Percentiles rank a stretch among this genome's conserved stretches.
Conservation (phyloP, 2,888 invertebrate genomes). For the Habroteleia sp. region DNA sequence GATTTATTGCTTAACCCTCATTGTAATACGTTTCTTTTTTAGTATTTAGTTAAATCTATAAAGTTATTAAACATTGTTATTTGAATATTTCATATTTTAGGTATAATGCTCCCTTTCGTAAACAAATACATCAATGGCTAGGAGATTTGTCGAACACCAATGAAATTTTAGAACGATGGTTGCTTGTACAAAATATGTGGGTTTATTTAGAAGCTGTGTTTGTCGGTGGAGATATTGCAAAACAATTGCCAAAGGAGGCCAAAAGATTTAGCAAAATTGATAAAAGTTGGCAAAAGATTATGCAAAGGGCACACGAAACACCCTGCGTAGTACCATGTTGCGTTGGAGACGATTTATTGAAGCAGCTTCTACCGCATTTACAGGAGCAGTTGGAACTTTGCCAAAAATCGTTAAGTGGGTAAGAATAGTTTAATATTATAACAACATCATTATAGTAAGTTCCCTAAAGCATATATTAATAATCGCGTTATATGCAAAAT, state of each 20-base stretch:
- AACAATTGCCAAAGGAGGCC: slow-evolving; percentile 96
- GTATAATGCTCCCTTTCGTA: slow-evolving; percentile 97
- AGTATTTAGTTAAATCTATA: too few relatives aligned
- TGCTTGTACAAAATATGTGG: slow-evolving; percentile 98
- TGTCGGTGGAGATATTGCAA: slow-evolving; percentile 99
- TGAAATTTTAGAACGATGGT: slow-evolving; percentile 97
- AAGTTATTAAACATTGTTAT: background rate
- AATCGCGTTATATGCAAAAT: too few relatives aligned
- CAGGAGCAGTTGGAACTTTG: slow-evolving; percentile 98
- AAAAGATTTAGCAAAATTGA: slow-evolving; percentile 98
- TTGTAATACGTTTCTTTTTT: too few relatives aligned
- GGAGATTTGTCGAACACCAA: slow-evolving; percentile 96
- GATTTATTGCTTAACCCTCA: too few relatives aligned
- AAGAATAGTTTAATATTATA: slow-evolving; percentile 49
- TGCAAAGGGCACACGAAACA: slow-evolving; percentile 97
- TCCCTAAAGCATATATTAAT: too few relatives aligned
- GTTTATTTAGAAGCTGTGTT: slow-evolving; percentile 98
- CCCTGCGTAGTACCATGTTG: slow-evolving; percentile 98
- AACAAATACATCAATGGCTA: slow-evolving; percentile 98
- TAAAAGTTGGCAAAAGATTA: slow-evolving; percentile 99
- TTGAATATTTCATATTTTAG: slow-evolving; percentile 78
- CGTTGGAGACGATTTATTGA: slow-evolving; percentile 96
- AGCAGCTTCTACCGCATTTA: slow-evolving; percentile 94
- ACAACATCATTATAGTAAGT: too few relatives aligned
- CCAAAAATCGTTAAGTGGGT: slow-evolving; percentile 97